phyloP scores from a whole-genome alignment of 2,888 invertebrate genomes.

The Dicranocentrus wangi region DNA sequence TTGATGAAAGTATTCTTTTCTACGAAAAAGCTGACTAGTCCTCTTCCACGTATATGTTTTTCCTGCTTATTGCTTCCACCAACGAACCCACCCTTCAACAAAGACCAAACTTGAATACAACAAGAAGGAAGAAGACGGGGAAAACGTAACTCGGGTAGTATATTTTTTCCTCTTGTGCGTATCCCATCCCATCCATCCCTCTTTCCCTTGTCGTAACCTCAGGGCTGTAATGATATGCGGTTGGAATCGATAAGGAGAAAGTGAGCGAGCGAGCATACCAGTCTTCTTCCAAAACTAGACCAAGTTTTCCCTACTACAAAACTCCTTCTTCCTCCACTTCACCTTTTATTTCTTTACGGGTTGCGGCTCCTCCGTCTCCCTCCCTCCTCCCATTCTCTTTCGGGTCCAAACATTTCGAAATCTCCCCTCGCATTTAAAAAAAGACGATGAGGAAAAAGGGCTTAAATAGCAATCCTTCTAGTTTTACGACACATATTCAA shows the following conservation, averaged over 20 bases:
- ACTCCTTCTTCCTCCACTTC: neutral
- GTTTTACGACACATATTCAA: conserved; percentile 38
- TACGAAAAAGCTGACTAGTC: conserved; percentile 9
- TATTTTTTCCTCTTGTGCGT: neutral
- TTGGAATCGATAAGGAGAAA: conserved; percentile 56
- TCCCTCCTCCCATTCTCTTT: neutral
- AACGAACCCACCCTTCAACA: conserved; percentile 17
- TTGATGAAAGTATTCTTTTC: conserved; percentile 27
- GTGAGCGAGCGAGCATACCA: conserved; percentile 23
- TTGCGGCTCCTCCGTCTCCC: neutral
- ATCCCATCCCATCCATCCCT: conserved; percentile 19
- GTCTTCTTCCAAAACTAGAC: neutral
- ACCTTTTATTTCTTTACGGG: neutral
- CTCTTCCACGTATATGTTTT: neutral
- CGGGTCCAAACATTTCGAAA: conserved; percentile 17
- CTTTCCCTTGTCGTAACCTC: conserved; percentile 37
- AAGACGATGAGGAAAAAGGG: neutral
- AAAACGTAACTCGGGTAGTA: conserved; percentile 2
- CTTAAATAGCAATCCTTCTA: conserved; percentile 49
- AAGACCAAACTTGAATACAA: conserved; percentile 1
- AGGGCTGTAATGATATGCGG: conserved; percentile 59
- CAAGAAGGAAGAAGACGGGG: neutral
- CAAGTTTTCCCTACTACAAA: neutral
- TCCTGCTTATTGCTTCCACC: neutral
- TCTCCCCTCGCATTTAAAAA: conserved; percentile 29